Base-by-base conservation (phyloP, 2,888 invertebrate genomes). In the Amiota mariae region DNA sequence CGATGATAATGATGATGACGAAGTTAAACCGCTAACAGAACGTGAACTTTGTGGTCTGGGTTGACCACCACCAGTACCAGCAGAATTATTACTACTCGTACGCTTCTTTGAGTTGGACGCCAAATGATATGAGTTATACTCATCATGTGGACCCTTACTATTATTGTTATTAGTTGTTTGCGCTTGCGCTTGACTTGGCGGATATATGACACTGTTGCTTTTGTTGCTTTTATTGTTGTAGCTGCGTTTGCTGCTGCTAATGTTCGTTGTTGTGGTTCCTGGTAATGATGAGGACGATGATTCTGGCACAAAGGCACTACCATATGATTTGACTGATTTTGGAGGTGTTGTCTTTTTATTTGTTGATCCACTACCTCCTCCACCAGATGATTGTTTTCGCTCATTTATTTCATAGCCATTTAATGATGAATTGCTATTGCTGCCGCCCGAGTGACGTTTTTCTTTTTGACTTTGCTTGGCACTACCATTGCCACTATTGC, bases 371-470 rank as follows among this genome's bases (percentile, higher is more conserved):
- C 36, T 6, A 36, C 36, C 36, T 36, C 36, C 36, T 36, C 36
- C 36, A 36, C 36, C 15, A 10, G 73, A 11, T 12, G 70, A 24
- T 49, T 77, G 77, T 13, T 78, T 79, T 46, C 81, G 80, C 61
- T 82, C 84, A 71, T 76, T 82, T 18, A 78, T 80, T 68, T 83
- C 83, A 71, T 77, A 82, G 75, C 81, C 82, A 76, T 81, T 83
- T 47, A 80, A 82, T 48, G 81, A 82, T 64, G 73, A 80, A 75
- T 82, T 82, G 15, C 82, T 81, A 72, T 79, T 85, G 77, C 82
- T 87, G 68, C 81, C 82, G 13, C 82, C 82, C 2, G 84, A 82
- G 70, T 79, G 82, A 51, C 85, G 81, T 57, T 87, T 87, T 18
- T 87, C 87, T 71, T 82, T 82, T 11, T 71, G 13, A 63, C 51